These are phyloP conservation scores for Mugil cephalus DNA, from an alignment of 2,113 vertebrate species.

Conservation along the genomic window DNA sequence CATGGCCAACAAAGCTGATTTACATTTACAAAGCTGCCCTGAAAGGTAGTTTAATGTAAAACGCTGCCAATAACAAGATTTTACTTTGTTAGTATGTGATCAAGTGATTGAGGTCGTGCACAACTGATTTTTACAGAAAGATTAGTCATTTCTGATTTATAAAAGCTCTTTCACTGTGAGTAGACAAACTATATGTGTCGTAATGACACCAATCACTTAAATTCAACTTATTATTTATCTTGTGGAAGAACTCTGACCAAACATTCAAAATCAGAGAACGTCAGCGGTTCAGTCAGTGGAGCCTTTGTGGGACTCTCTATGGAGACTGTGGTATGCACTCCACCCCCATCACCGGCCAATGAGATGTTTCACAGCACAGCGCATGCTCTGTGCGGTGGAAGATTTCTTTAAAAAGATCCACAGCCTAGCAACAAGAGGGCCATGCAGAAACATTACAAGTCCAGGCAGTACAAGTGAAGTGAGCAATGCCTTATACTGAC, in stretches of 20 bases:
- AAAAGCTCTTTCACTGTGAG: neutral
- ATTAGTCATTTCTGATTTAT: neutral
- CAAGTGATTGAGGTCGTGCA: neutral
- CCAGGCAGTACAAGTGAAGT: neutral
- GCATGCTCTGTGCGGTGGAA: slow-evolving; percentile 68
- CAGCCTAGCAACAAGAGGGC: slow-evolving; percentile 74
- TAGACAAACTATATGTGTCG: neutral
- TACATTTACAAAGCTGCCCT: no score
- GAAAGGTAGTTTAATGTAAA: no score
- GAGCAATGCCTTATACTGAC: slow-evolving; percentile 5
- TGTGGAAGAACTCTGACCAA: no score
- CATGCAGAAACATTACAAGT: slow-evolving; percentile 7
- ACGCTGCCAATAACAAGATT: no score
- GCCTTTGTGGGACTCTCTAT: slow-evolving; percentile 38
- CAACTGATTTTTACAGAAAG: neutral
- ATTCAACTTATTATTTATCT: neutral
- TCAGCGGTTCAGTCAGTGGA: slow-evolving; percentile 21
- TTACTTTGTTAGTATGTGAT: no score
- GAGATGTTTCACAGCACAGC: slow-evolving; percentile 11
- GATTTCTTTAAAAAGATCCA: slow-evolving; percentile 72
- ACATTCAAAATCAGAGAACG: slow-evolving; percentile 34
- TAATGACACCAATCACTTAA: no score
- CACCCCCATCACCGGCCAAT: slow-evolving; percentile 77
- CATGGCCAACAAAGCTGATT: no score
- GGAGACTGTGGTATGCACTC: slow-evolving; percentile 58